Base-by-base conservation (phyloP, 2,888 invertebrate species). In the Drosophila tripunctata region DNA sequence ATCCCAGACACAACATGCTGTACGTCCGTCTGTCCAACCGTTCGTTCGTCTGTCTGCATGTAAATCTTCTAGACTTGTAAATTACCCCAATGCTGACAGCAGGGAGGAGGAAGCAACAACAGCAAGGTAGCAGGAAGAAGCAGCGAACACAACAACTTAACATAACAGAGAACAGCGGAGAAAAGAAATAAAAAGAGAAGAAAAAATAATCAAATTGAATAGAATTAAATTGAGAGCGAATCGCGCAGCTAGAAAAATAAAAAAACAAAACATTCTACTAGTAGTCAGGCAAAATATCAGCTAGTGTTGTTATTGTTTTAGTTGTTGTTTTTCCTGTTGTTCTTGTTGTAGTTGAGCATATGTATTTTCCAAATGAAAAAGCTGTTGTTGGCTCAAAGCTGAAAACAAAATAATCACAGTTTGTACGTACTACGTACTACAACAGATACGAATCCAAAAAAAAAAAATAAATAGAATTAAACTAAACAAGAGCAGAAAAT, bases 31-130 rank as follows among this genome's bases (percentile, higher is more conserved):
- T n/a, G n/a, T n/a, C n/a, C n/a, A n/a, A n/a, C n/a, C n/a, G n/a
- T n/a, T n/a, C n/a, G n/a, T 57, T 55, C 10, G 44, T 67, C 24
- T 44, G 57, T 67, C 62, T 73, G 61, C 58, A 76, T 78, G 84
- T 81, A 78, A 70, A 78, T 83, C 78, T 27, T 75, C 66, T 15
- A 76, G 85, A 81, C 76, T 67, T 79, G 82, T 77, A 85, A 81
- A 81, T 84, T 81, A 70, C 58, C 65, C 56, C 61, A 63, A 67
- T 40, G 60, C 30, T 63, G 74, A 63, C 71, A 65, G 70, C 2
- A 4, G 10, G 3, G 10, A 3, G 10, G 27, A 3, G 10, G 10
- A 10, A 10, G 27, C 10, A 10, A 3, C 8, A 27, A 10, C 10
- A 24, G 24, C 8, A 24, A 24, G 24, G 2, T 3, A 36, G 47